Evolutionary conservation across 2,888 invertebrate species (phyloP).

Genomic region (Rhamphomyia laevipes): DNA sequence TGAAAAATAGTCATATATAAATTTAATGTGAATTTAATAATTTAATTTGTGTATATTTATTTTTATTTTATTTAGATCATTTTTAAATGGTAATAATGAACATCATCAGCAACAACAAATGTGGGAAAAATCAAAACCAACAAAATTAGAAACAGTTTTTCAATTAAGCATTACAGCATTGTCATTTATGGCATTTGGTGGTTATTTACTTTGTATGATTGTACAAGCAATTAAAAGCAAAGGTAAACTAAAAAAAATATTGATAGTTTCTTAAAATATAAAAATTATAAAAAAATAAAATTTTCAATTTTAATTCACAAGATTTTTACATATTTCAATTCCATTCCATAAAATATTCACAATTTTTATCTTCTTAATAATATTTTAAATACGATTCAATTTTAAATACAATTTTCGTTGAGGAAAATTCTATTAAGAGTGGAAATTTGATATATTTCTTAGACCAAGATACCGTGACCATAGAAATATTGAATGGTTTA

Average conservation of each 20-base stretch:
- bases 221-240: constrained; percentile 63
- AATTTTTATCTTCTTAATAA: too few relatives aligned
- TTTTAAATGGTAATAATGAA: neutral
- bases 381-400: too few relatives aligned
- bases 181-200: constrained; percentile 74
- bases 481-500: too few relatives aligned
- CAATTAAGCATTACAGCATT: constrained; percentile 66
- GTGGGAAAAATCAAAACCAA: constrained; percentile 41
- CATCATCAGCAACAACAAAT: neutral
- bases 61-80: constrained; percentile 11
- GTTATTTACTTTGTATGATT: constrained; percentile 65
- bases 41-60: constrained; percentile 1
- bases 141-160: constrained; percentile 61
- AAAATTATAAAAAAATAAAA: too few relatives aligned
- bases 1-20: neutral
- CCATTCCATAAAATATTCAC: too few relatives aligned
- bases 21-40: neutral
- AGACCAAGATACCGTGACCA: too few relatives aligned
- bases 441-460: too few relatives aligned
- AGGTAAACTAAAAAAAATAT: constrained; percentile 25
- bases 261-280: too few relatives aligned
- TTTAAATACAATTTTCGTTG: too few relatives aligned
- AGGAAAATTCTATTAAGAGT: too few relatives aligned
- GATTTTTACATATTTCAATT: too few relatives aligned
- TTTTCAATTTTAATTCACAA: too few relatives aligned